Base-by-base conservation (phyloP, 2,888 invertebrate species). In the Eilema depressum region DNA sequence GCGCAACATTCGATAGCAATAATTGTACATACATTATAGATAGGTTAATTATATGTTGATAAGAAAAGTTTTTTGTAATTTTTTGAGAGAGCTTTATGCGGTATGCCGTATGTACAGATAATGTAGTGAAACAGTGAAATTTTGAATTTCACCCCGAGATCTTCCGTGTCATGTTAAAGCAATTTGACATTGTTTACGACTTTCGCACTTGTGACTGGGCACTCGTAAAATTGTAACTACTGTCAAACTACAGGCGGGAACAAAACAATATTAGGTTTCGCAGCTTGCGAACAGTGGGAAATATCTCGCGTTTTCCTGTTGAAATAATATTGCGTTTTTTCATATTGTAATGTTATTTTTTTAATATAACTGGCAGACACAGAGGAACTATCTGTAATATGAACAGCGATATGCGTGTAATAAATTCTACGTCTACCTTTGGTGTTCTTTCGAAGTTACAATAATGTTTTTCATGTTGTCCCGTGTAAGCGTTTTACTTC, bases 11-110 rank as follows among this genome's bases (percentile, higher is more conserved):
- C 87, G 87, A 94, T 95, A 95, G 95, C 94, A 95, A 95, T 95
- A 95, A 93, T 86, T 95, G 95, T 95, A 94, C 82, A 95, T 94
- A 95, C 68, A 84, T 86, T 83, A 88, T 95, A 95, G 95, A 93
- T 95, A 95, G 95, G 90, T 88, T 94, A 94, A 95, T 93, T 91
- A 88, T 93, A 93, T 87, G 93, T 94, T 94, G 90, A 92, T 76
- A 79, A 74, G 75, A 75, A 84, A 65, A 65, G 91, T 85, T 88
- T 92, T 93, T 93, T 93, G 91, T 93, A 94, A 90, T 94, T 93
- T 92, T 93, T 93, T 94, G 93, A 94, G 92, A 94, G 93, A 95
- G 94, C 94, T 94, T 94, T 95, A 93, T 91, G 92, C 92, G 92
- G 89, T 81, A 74, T 73, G 82, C 87, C 91, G 93, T 88, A 86